Percentiles rank a stretch among this genome's conserved stretches.
phyloP scores from a whole-genome alignment of 2,797 vertebrate species.

The Pteronotus mesoamericanus region DNA sequence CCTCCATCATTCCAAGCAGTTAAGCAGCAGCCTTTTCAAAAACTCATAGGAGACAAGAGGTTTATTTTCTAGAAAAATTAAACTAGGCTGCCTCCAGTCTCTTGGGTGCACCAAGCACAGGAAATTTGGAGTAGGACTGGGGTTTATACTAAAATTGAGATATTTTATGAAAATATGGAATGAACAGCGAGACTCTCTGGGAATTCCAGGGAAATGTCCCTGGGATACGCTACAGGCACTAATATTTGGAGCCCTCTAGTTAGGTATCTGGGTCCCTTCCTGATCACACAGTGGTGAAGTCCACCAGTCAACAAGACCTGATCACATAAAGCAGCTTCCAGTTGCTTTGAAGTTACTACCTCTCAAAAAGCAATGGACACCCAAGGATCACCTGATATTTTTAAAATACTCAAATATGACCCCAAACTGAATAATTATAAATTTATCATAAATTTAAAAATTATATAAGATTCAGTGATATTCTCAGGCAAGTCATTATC shows the following conservation, averaged over 20 bases:
- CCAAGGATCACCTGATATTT: background rate
- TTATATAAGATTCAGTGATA: background rate
- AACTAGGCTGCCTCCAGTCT: background rate
- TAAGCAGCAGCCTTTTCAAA: background rate
- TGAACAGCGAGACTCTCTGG: background rate
- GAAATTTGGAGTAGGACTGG: rapidly evolving
- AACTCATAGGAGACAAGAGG: background rate
- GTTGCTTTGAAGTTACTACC: background rate
- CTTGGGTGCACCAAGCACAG: background rate
- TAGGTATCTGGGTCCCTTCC: background rate
- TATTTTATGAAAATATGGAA: background rate
- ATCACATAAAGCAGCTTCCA: background rate
- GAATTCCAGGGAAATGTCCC: background rate
- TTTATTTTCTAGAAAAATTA: background rate
- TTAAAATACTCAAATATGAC: background rate
- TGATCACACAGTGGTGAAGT: background rate
- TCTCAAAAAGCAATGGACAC: background rate
- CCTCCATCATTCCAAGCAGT: background rate
- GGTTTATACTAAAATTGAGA: background rate
- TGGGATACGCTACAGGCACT: background rate
- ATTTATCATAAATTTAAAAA: background rate
- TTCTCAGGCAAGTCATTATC: background rate
- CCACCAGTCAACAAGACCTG: background rate
- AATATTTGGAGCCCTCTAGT: background rate
- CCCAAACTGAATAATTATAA: background rate